phyloP scores from a whole-genome alignment of 2,888 invertebrate species.

The Zhuqinia jingwanae region DNA sequence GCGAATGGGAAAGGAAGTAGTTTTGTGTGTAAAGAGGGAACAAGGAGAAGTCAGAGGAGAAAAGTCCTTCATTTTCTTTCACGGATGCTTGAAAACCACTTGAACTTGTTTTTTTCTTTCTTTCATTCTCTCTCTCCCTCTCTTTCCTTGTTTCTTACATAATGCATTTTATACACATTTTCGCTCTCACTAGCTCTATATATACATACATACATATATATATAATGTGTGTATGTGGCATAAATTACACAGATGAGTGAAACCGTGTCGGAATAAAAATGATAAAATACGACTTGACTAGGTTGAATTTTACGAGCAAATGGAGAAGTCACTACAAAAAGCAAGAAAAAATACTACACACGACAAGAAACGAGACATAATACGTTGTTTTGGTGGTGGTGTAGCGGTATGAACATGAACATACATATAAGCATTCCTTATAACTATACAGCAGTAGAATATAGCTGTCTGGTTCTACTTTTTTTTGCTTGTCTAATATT shows the following conservation, averaged over 20 bases:
- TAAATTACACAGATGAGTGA: slow-evolving; percentile 67
- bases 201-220: no score
- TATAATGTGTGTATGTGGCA: slow-evolving; percentile 50
- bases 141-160: slow-evolving; percentile 23
- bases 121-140: slow-evolving; percentile 10
- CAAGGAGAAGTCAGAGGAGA: slow-evolving; percentile 5
- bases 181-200: slow-evolving; percentile 20
- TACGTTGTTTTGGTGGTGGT: slow-evolving; percentile 33
- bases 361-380: slow-evolving; percentile 19
- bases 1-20: slow-evolving; percentile 55
- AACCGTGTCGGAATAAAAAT: slow-evolving; percentile 55
- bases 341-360: slow-evolving; percentile 3
- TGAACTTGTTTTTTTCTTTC: slow-evolving; percentile 28
- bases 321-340: slow-evolving; percentile 45
- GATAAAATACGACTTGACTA: slow-evolving; percentile 53
- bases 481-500: neutral
- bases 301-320: slow-evolving; percentile 60
- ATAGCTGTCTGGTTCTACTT: no score
- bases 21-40: slow-evolving; percentile 51
- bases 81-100: slow-evolving; percentile 53
- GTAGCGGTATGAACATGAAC: slow-evolving; percentile 15
- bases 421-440: no score
- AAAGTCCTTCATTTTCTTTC: slow-evolving; percentile 36
- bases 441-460: no score
- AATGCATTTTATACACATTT: slow-evolving; percentile 36